Evolutionary conservation across 2,888 invertebrate genomes (phyloP), one percentile per base, ranked within the genome.

Genomic region (Frankliniella fusca): DNA sequence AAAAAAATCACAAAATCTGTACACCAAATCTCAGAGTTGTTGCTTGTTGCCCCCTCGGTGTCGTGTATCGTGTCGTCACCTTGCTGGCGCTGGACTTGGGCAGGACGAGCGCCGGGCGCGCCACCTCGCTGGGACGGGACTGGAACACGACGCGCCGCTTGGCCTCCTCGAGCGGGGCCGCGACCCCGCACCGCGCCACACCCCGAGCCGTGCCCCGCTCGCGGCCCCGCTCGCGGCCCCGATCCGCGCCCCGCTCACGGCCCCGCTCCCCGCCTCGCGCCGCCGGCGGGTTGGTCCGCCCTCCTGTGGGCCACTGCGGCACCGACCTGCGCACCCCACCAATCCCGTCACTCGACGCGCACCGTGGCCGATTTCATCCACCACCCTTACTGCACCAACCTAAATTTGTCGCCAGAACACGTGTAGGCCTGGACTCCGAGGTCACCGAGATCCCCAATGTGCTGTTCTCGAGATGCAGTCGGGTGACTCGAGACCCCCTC

Each of bases 121-220:
- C 70, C 23, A 27, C 23, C 70, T 76, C 70, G 70, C 70, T 27
- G 23, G 70, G 23, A 1, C 70, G 9, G 27, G 70, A 76, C 70
- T 76, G 70, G 27, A 23, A 76, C 23, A 76, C 10, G 27, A 76
- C 70, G 70, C 70, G 70, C 11, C 70, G 70, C 70, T 76, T 76
- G 70, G 70, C 70, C 23, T 76, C 70, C 70, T 76, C 70, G 11
- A 76, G 70, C 70, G 20, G n/a, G n/a, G 7, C 70, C 15, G 15
- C 54, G 54, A 23, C n/a, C 23, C 9, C 70, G 70, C 23, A 23
- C 50, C 50, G 50, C 50, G 50, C 50, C 50, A 9, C 50, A 23
- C n/a, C 70, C 7, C n/a, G 23, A 23, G 23, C 23, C 23, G 5
- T 23, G 9, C 12, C 23, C 11, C 23, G 70, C 23, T 27, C 8